Base-by-base conservation (phyloP, 2,113 vertebrate species). In the Laticauda laticaudata region DNA sequence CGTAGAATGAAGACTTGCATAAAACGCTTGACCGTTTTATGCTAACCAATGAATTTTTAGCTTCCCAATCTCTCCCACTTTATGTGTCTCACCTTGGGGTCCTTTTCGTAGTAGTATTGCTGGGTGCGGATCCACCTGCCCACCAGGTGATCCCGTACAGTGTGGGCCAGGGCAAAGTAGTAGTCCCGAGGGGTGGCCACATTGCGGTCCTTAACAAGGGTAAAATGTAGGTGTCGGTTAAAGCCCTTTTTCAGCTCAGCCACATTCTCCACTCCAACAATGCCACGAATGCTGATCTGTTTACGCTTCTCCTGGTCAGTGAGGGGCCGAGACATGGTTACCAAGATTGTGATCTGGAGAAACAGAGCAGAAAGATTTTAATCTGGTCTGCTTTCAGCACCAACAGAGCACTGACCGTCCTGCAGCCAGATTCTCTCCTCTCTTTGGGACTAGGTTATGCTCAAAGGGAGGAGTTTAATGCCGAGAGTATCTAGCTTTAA, bases 101-200 rank as follows among this genome's bases (percentile, higher is more conserved):
- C 98, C 89, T 97, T 97, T 88, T 99, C 99, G 90, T 99, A 99
- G 97, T 99, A 99, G 93, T 98, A 97, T 98, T 99, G 99, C 97
- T 99, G 99, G 0, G 99, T 99, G 43, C 99, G 97, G 97, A 99
- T 98, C 99, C 99, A 99, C 55, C 99, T 97, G 0, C 99, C 99
- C 96, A 99, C 99, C 97, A 99, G 97, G 97, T 99, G 99, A 94
- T 99, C 99, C 4, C 99, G 98, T 91, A 99, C 98, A 0, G 98
- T 98, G 97, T 99, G 98, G 0, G 99, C 99, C 94, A 99, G 96
- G 20, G 99, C 99, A 53, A 99, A 99, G 96, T 98, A 99, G 92
- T 99, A 99, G 94, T 99, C 99, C 53, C 98, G 96, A 55, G 98
- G 97, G 3, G 98, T 99, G 89, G 99, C 98, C 88, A 99, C 98